phyloP scores from a whole-genome alignment of 2,113 vertebrate species.

The Gallinago undulata region DNA sequence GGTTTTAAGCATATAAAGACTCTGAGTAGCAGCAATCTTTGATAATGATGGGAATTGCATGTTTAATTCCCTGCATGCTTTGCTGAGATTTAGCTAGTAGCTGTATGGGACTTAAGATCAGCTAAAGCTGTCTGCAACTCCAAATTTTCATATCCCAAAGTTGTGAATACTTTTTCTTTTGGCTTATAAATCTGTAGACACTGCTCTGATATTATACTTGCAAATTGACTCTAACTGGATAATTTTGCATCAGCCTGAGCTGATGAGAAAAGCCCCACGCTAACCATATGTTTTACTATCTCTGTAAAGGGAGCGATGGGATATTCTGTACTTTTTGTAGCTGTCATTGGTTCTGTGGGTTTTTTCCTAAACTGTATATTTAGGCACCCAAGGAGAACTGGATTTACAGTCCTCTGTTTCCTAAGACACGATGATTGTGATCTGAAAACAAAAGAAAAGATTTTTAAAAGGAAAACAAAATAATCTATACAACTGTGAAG shows the following conservation, averaged over 20 bases:
- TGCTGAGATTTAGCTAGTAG: conserved; percentile 14
- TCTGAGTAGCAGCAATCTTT: conserved; percentile 2
- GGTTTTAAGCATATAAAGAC: conserved; percentile 7
- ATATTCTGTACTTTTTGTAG: neutral
- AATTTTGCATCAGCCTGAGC: conserved; percentile 37
- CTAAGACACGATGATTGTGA: neutral
- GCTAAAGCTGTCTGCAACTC: neutral
- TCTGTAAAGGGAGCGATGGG: conserved; percentile 7
- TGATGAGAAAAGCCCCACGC: conserved; percentile 51
- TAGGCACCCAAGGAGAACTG: neutral
- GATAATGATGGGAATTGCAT: conserved; percentile 14
- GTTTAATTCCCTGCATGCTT: conserved; percentile 35
- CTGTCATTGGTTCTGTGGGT: neutral
- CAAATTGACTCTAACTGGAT: conserved; percentile 39
- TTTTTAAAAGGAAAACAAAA: neutral
- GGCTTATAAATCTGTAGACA: neutral
- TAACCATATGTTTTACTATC: conserved; percentile 47
- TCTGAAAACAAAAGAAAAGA: neutral
- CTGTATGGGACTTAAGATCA: conserved; percentile 25
- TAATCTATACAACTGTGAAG: neutral
- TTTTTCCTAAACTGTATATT: neutral
- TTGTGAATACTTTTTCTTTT: conserved; percentile 16
- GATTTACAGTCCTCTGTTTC: neutral
- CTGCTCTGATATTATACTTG: conserved; percentile 34
- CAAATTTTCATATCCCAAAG: conserved; percentile 4